Base-by-base conservation (phyloP, 64 coral and sea anemone species). In the Platygyra sinensis region DNA sequence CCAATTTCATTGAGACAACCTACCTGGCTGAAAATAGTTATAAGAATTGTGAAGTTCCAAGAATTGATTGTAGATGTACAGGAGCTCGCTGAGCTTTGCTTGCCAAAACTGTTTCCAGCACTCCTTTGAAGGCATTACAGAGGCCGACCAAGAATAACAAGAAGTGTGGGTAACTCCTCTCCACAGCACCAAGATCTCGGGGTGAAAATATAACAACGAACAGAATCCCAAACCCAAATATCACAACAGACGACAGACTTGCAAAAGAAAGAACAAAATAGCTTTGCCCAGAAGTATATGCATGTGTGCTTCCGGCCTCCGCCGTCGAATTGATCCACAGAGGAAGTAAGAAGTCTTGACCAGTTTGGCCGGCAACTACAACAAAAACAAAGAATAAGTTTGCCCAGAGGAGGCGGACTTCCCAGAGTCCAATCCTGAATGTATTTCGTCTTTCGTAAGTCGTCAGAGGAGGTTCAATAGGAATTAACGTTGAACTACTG, bases 51-150 rank as follows among this genome's bases (percentile, higher is more conserved):
- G 24, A 94, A 33, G 79, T 94, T 18, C 89, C 93, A 24, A 94
- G 31, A 46, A 94, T 95, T 24, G 93, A 90, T 76, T 95, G 93
- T 10, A 98, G 73, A 49, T 98, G 95, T 29, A 89, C 93, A 4
- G 96, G 93, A 25, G 96, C 95, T 54, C 93, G 55, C 24, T 74
- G 83, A 10, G 89, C 78, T 49, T 78, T 88, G 25, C 42, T 52
- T 32, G 93, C 93, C n/a, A 91, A 94, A 30, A 87, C 76, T 15
- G 86, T 82, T 8, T 2, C 67, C 31, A 94, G n/a, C 8, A 91
- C 82, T 18, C 89, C 88, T 22, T 94, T 91, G 13, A 91, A 36
- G 18, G 93, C 93, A 25, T 82, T 67, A 60, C 62, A 91, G 77
- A 94, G 51, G 15, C 93, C 93, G 30, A 91, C 79, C 28, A 91